phyloP scores from a whole-genome alignment of 2,888 invertebrate species.

The Morpho deidamia region DNA sequence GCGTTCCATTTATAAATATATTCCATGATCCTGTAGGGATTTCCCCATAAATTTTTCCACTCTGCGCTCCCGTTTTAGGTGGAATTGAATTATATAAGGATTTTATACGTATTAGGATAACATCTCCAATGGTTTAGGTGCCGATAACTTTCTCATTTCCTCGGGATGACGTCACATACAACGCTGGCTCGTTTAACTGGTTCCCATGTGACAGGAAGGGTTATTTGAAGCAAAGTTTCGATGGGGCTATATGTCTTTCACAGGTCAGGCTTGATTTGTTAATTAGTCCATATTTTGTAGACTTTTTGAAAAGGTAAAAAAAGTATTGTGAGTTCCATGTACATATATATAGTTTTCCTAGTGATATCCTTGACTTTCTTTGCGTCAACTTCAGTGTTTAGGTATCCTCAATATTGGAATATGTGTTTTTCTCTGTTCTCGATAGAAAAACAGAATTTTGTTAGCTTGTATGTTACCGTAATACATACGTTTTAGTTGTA shows the following conservation, averaged over 20 bases:
- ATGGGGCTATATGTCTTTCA: not conserved
- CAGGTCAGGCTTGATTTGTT: not conserved
- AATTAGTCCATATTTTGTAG: too few relatives aligned
- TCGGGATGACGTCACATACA: slow-evolving; percentile 26
- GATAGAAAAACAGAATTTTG: too few relatives aligned
- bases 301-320: too few relatives aligned
- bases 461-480: too few relatives aligned
- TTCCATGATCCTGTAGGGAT: slow-evolving; percentile 14
- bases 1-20: slow-evolving; percentile 7
- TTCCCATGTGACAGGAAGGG: slow-evolving; percentile 12
- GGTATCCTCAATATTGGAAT: too few relatives aligned
- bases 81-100: slow-evolving; percentile 71
- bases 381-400: too few relatives aligned
- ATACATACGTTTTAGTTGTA: too few relatives aligned
- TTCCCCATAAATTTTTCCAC: slow-evolving; percentile 23
- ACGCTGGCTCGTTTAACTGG: slow-evolving; percentile 14
- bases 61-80: slow-evolving; percentile 20
- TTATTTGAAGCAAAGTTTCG: not conserved
- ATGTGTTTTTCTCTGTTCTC: too few relatives aligned
- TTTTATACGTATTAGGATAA: slow-evolving; percentile 73
- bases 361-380: too few relatives aligned
- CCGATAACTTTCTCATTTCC: slow-evolving; percentile 76
- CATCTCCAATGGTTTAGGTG: slow-evolving; percentile 66
- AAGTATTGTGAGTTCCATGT: too few relatives aligned
- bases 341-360: too few relatives aligned